phyloP scores from a whole-genome alignment of 2,113 vertebrate genomes.

The Brachionichthys hirsutus region DNA sequence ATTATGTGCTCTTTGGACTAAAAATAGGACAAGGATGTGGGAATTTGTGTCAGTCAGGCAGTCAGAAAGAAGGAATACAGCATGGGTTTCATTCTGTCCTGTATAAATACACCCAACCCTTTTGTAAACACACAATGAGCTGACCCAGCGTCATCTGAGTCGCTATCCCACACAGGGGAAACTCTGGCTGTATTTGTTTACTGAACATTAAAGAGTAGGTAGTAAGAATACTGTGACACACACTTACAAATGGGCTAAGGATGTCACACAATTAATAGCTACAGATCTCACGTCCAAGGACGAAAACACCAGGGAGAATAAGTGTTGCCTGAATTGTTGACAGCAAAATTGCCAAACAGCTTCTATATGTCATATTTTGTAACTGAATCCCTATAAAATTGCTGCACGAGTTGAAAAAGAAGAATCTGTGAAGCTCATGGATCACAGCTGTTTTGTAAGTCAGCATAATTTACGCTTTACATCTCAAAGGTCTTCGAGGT shows the following conservation, averaged over 20 bases:
- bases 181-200: neutral
- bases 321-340: no score
- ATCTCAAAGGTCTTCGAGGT: neutral
- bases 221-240: no score
- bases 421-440: no score
- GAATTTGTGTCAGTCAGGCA: conserved; percentile 60
- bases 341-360: no score
- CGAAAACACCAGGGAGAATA: no score
- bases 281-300: no score
- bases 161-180: neutral
- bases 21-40: conserved; percentile 41
- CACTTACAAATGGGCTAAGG: no score
- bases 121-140: neutral
- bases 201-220: neutral
- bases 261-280: no score
- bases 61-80: conserved; percentile 12
- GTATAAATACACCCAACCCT: neutral
- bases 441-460: neutral
- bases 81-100: conserved; percentile 25
- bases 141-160: neutral
- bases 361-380: no score
- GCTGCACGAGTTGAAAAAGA: no score
- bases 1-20: conserved; percentile 31
- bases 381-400: no score
- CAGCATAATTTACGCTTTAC: neutral